Base-by-base conservation (phyloP, 2,888 invertebrate species). In the Drosophila fulvimacula region DNA sequence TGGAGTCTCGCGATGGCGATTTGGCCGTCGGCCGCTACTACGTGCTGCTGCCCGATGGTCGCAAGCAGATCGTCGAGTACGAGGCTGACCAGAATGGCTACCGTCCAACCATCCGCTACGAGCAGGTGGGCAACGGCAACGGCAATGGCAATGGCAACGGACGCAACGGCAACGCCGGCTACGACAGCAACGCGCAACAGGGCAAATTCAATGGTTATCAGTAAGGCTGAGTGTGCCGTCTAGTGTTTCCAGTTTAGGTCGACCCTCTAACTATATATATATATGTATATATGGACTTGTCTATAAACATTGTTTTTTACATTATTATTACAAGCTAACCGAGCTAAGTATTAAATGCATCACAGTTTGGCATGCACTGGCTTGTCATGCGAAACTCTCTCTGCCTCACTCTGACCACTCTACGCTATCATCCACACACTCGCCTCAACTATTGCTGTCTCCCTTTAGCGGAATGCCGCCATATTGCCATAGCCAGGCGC, bases 61-160 rank as follows among this genome's bases (percentile, higher is more conserved):
- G 95, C 84, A 95, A 94, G 89, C 95, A 95, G 93, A 95, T 95
- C 42, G 95, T 95, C 0, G 94, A 94, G 77, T 96, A 95, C 91
- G 95, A 95, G 85, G 96, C 95, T 7, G 95, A 95, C 81, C 93
- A 94, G 86, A 93, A 94, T 48, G 96, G 96, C 1, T 96, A 94
- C 93, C 94, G 94, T 73, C 95, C 96, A 17, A 94, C 93, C 79
- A 95, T 95, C 68, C 93, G 94, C 1, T 95, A 95, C 90, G 95
- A 95, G 90, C 94, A 95, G 83, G 93, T 93, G 32, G 93, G 93
- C 46, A 87, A 87, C 59, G 91, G 92, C 5, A 81, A 80, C 53
- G 81, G 75, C 62, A 85, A 87, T 7, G 27, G 27, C 32, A 27
- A 27, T 11, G 83, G 84, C 44, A 83, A 87, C 34, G 82, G 87